Conservation (phyloP, 2,113 vertebrate genomes). For the Puntigrus tetrazona region DNA sequence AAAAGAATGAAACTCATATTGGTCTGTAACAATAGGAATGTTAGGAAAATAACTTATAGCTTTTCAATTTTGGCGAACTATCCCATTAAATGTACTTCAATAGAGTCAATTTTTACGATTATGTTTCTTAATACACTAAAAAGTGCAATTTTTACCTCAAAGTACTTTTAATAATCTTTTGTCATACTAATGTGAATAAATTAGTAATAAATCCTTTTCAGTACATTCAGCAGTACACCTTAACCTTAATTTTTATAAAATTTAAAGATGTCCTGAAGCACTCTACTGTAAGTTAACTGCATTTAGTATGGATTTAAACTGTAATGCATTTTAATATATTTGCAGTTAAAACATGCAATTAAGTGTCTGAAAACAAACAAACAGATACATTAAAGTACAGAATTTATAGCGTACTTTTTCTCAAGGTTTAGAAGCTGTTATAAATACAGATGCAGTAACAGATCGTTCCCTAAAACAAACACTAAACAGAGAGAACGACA, state of each 20-base stretch:
- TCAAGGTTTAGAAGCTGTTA: neutral
- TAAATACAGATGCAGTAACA: neutral
- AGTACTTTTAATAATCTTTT: neutral
- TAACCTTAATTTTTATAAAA: neutral
- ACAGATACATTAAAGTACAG: neutral
- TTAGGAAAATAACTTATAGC: too few relatives aligned
- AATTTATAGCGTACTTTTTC: neutral
- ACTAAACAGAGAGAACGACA: neutral
- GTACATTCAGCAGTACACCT: neutral
- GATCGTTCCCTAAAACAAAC: neutral
- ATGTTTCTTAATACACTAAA: neutral
- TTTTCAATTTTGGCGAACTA: neutral
- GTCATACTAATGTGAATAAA: neutral
- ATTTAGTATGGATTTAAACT: neutral
- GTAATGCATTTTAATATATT: neutral
- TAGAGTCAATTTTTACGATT: neutral
- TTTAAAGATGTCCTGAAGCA: neutral
- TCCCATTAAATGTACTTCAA: neutral
- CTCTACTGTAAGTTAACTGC: neutral
- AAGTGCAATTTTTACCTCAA: neutral
- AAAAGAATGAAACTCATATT: neutral
- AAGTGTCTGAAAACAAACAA: neutral
- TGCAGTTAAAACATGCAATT: neutral
- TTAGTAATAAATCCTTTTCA: neutral
- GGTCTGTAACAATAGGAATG: neutral